Base-by-base conservation (phyloP, 2,888 invertebrate genomes). In the Lycaena phlaeas region DNA sequence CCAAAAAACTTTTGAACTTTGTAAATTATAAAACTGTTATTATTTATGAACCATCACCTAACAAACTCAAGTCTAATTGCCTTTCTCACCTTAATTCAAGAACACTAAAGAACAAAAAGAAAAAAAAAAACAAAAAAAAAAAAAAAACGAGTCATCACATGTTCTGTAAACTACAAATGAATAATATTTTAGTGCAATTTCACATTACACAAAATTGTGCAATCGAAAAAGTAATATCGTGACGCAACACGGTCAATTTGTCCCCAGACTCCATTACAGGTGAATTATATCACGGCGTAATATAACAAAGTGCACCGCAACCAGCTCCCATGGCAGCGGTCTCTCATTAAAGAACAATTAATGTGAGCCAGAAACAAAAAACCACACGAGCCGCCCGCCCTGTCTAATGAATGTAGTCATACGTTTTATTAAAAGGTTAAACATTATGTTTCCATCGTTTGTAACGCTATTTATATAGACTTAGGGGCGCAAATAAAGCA, bases 311-410 rank as follows among this genome's bases (percentile, higher is more conserved):
- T 52, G 47, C 41, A 47, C 45, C 47, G 41, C 53, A 46, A 52
- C 50, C 48, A 36, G 36, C 42, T 37, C 30, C 48, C 46, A 47
- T 48, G 38, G 42, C 49, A 45, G 48, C 51, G 53, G 48, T 42
- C 56, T 54, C 59, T 63, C 59, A 59, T 63, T 61, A 61, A 59
- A 57, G 57, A 56, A 59, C 61, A 63, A 61, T 63, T 61, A 61
- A 61, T 59, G 61, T 56, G 58, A 56, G 59, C 44, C 48, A 50
- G 53, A 50, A 53, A 54, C 54, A 58, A 59, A 59, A 58, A 59
- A 59, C 58, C 57, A 50, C 56, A 60, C 53, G 45, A 47, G 48
- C 53, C 52, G 49, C 54, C 46, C 51, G 48, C 54, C 40, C 46
- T 43, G 46, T 48, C 56, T 58, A 58, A 61, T 60, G 58, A 57